phyloP scores from a whole-genome alignment of 2,888 invertebrate species.

The Stenotaenia linearis region DNA sequence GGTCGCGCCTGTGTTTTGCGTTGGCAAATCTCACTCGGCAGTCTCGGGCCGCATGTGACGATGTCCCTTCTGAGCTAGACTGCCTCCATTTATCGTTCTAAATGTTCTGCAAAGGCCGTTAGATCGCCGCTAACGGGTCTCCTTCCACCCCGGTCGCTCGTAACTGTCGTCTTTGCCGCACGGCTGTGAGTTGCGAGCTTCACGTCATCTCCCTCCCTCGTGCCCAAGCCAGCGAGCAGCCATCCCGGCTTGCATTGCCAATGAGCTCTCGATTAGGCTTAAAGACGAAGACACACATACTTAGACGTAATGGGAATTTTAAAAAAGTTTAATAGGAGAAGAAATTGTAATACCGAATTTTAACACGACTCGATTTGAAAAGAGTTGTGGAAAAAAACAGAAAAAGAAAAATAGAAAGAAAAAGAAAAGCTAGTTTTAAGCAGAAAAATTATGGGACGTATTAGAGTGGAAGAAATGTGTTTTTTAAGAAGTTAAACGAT shows the following conservation, averaged over 20 bases:
- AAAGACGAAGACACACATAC: neutral
- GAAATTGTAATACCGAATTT: neutral
- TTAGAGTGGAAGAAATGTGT: constrained; percentile 17
- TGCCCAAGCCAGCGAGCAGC: constrained; percentile 20
- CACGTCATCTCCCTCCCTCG: constrained; percentile 28
- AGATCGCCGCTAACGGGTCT: constrained; percentile 31
- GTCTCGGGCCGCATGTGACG: constrained; percentile 24
- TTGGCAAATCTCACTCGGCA: constrained; percentile 7
- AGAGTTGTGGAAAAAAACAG: neutral
- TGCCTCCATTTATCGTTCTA: constrained; percentile 31
- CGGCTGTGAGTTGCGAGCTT: constrained; percentile 28
- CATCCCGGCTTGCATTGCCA: constrained; percentile 23
- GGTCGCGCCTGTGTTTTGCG: constrained; percentile 11
- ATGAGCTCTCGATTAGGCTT: constrained; percentile 12
- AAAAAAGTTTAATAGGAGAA: neutral
- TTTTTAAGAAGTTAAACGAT: constrained; percentile 23
- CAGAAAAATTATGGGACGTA: constrained; percentile 7
- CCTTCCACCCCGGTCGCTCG: constrained; percentile 31
- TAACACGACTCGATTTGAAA: neutral
- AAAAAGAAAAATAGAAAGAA: neutral
- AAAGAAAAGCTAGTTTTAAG: neutral
- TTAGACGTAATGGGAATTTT: neutral
- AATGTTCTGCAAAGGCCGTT: constrained; percentile 30
- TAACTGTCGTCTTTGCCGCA: constrained; percentile 30
- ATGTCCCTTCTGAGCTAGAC: constrained; percentile 27